phyloP scores from a whole-genome alignment of 2,888 invertebrate genomes.

The Cheilosia variabilis region DNA sequence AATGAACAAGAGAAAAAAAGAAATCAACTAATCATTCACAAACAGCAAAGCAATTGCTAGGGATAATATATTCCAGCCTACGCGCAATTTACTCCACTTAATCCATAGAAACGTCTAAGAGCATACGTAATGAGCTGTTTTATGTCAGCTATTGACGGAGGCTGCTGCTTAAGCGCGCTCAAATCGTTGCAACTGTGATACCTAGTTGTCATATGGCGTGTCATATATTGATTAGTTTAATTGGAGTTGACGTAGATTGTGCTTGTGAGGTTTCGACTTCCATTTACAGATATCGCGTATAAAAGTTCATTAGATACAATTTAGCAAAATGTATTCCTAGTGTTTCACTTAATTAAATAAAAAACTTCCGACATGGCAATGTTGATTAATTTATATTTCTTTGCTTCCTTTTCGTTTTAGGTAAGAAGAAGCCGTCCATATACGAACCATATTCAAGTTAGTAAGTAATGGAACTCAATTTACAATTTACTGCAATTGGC shows the following conservation, averaged over 20 bases:
- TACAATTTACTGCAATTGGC: neutral
- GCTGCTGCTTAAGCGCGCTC: slow-evolving; percentile 23
- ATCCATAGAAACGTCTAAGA: slow-evolving; percentile 25
- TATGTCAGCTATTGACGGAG: slow-evolving; percentile 38
- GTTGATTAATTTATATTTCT: slow-evolving; percentile 10
- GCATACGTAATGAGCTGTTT: slow-evolving; percentile 50
- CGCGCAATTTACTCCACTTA: slow-evolving; percentile 22
- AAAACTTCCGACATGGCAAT: neutral
- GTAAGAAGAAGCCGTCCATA: slow-evolving; percentile 27
- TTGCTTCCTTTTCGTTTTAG: slow-evolving; percentile 36
- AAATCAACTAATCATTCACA: slow-evolving; percentile 32
- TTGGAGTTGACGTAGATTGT: slow-evolving; percentile 61
- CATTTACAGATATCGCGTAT: slow-evolving; percentile 17
- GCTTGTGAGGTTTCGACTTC: slow-evolving; percentile 41
- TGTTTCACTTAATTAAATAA: slow-evolving; percentile 27
- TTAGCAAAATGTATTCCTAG: neutral
- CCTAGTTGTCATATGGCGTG: slow-evolving; percentile 24
- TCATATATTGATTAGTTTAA: slow-evolving; percentile 56
- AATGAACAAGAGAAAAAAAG: neutral
- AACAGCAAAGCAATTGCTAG: neutral
- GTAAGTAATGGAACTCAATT: neutral
- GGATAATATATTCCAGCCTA: slow-evolving; percentile 47
- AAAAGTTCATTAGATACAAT: slow-evolving; percentile 33
- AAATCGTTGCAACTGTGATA: slow-evolving; percentile 62
- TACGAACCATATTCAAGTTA: neutral